Conservation (phyloP, 2,888 invertebrate genomes). For the Lithophane socia region DNA sequence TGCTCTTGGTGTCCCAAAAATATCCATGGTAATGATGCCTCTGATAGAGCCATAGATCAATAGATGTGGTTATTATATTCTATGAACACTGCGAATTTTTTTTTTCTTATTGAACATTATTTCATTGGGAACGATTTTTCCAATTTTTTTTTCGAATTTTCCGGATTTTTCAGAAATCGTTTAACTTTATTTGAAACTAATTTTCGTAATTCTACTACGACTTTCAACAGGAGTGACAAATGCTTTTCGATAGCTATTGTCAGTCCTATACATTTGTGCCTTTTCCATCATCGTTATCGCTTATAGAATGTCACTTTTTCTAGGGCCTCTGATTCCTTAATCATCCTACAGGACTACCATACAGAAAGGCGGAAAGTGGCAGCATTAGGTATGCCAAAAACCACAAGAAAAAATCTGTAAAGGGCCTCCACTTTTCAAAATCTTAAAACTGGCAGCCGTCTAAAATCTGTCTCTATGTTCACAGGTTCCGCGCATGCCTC, state of each 20-base stretch:
- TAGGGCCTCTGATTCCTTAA: not conserved
- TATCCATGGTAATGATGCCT: not conserved
- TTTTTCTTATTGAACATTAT: not conserved
- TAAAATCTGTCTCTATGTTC: slow-evolving; percentile 12
- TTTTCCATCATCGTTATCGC: too few relatives aligned
- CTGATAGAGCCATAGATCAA: not conserved
- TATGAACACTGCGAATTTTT: not conserved
- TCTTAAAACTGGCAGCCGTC: not conserved
- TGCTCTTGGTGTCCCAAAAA: not conserved
- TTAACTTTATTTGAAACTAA: too few relatives aligned
- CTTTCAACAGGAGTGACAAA: too few relatives aligned
- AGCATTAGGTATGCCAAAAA: not conserved
- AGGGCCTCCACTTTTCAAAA: not conserved
- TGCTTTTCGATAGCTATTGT: too few relatives aligned
- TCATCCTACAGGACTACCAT: not conserved
- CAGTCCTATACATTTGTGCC: too few relatives aligned
- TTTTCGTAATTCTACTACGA: too few relatives aligned
- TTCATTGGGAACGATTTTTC: not conserved
- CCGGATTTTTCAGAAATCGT: too few relatives aligned
- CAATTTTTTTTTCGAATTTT: too few relatives aligned
- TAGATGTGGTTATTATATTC: not conserved
- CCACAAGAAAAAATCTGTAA: too few relatives aligned
- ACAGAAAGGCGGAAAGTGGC: too few relatives aligned
- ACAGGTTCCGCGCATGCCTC: slow-evolving; percentile 97
- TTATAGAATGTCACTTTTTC: too few relatives aligned